A percentile compares a stretch with the other conserved stretches of the same genome.
phyloP scores from a whole-genome alignment of 2,888 invertebrate genomes.

The Noctua fimbriata region DNA sequence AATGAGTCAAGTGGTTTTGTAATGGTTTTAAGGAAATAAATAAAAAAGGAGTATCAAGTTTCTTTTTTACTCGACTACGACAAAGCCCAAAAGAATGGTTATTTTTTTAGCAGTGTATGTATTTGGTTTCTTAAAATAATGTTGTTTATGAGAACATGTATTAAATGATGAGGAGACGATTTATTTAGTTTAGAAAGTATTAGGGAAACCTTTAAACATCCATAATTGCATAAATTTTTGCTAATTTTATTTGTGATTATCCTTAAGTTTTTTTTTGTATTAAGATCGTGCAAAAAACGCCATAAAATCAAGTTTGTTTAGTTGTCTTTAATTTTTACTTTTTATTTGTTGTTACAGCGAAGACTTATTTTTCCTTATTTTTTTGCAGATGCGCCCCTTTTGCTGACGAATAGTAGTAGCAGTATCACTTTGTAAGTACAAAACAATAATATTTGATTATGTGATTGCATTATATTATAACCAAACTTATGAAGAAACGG shows the following conservation, averaged over 20 bases:
- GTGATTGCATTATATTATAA: background rate
- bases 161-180: background rate
- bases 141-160: background rate
- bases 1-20: slow-evolving; percentile 39
- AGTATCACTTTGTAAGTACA: background rate
- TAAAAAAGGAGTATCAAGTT: slow-evolving; percentile 12
- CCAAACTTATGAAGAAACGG: background rate
- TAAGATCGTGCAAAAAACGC: background rate
- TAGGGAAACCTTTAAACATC: too few relatives aligned
- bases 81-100: background rate
- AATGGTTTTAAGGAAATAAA: slow-evolving; percentile 27
- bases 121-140: background rate
- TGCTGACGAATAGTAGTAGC: background rate
- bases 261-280: background rate
- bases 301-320: background rate
- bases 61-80: background rate
- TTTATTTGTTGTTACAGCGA: background rate
- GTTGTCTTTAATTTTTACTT: background rate
- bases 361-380: background rate
- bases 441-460: background rate
- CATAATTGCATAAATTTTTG: background rate
- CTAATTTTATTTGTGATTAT: background rate
- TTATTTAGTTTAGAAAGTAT: background rate
- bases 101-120: background rate
- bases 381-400: background rate